Percentiles rank a stretch among this genome's conserved stretches.
phyloP scores from a whole-genome alignment of 37 sponge, comb jelly and placozoan species.

The Aplysina aerophoba region DNA sequence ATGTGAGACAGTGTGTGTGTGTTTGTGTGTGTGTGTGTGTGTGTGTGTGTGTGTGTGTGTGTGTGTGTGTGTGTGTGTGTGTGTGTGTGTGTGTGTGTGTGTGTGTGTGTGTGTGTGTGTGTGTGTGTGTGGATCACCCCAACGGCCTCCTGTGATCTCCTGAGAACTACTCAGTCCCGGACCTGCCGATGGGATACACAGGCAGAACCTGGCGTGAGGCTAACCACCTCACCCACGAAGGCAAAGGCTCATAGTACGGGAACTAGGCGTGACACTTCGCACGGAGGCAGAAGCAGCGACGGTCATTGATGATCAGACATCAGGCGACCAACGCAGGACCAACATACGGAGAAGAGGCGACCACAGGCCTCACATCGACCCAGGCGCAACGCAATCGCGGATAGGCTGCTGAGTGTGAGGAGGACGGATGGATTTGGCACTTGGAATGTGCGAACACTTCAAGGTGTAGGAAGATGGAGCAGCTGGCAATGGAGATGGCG shows the following conservation, averaged over 20 bases:
- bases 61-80: background rate
- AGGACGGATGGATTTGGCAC: background rate
- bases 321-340: too few relatives aligned
- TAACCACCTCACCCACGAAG: too few relatives aligned
- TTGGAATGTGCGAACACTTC: too few relatives aligned
- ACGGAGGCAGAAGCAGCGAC: too few relatives aligned
- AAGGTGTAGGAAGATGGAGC: background rate
- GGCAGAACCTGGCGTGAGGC: too few relatives aligned
- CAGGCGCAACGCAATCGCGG: slow-evolving; percentile 80
- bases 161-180: too few relatives aligned
- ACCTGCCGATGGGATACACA: too few relatives aligned
- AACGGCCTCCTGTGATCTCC: too few relatives aligned
- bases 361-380: slow-evolving; percentile 71
- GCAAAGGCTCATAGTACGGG: too few relatives aligned
- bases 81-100: too few relatives aligned
- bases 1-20: background rate
- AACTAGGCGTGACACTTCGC: too few relatives aligned
- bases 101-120: slow-evolving; percentile 8
- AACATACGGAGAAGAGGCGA: slow-evolving; percentile 84
- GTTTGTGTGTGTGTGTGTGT: background rate
- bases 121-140: slow-evolving; percentile 38
- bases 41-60: slow-evolving; percentile 11
- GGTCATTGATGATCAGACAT: too few relatives aligned
- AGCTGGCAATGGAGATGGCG: background rate
- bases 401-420: slow-evolving; percentile 56